Base-by-base conservation (phyloP, 2,797 vertebrate genomes). In the Sebastes flavidus region DNA sequence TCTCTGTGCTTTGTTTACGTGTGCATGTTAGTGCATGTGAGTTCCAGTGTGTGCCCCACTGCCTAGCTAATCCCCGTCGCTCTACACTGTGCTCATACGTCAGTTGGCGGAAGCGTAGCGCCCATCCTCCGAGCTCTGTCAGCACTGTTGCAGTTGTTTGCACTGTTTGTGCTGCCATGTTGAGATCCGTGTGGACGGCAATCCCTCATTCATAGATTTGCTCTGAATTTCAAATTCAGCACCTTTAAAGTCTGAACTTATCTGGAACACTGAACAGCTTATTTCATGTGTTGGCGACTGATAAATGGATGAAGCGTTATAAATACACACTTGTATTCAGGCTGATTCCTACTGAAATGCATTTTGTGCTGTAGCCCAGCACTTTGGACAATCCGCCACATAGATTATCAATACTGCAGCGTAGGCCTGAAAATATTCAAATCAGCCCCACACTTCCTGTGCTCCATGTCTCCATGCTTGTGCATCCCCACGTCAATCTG, bases 391-490 rank as follows among this genome's bases (percentile, higher is more conserved):
- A 60, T 70, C 77, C 60, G 62, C 49, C 65, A 69, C 72, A 76
- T 80, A 79, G 83, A 90, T 87, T 80, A 82, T 79, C 85, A 87
- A 88, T 86, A 85, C 68, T 83, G 84, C 85, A 83, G 85, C n/a
- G n/a, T 71, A 56, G 75, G 76, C 61, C 70, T 66, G 72, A 68
- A 82, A 81, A 80, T 65, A 83, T 79, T 90, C 65, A 80, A 73
- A 87, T 82, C 32, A 83, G 56, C 65, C 63, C 29, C 70, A 56
- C 68, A 24, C 63, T 52, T 68, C 59, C 42, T 63, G 38, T 59
- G 30, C 78, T 63, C 20, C 59, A 0, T 32, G 63, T 69, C 68
- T 61, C 65, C 22, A 61, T 67, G 46, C 30, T 77, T 25, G n/a
- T 73, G 30, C 9, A 61, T 18, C 55, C 46, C 29, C 6, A n/a